Percentiles rank a stretch among this genome's conserved stretches.
Conservation (phyloP, 1,140 invertebrate species). For the Brachionus asplanchnoidis region DNA sequence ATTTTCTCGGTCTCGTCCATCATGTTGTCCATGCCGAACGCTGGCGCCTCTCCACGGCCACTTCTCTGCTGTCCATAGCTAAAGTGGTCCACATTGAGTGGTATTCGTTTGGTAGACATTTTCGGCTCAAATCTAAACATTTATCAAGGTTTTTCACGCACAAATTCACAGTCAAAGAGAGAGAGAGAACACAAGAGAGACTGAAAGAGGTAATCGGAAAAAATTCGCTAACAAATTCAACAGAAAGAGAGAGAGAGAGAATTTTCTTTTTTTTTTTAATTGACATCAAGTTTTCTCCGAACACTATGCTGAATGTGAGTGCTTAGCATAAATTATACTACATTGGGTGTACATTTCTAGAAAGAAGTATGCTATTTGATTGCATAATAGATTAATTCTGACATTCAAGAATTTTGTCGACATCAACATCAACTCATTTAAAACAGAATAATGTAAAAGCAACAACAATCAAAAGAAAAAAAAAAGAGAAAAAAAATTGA, state of each 20-base stretch:
- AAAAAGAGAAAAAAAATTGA: not conserved
- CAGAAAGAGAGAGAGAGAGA: not conserved
- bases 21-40: not conserved
- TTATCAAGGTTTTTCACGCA: no score
- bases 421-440: no score
- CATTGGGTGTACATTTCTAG: not conserved
- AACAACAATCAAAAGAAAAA: not conserved
- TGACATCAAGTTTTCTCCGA: not conserved
- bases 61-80: no score
- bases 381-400: not conserved
- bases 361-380: not conserved
- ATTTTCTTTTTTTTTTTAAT: not conserved
- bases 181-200: no score
- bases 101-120: not conserved
- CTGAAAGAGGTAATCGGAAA: no score
- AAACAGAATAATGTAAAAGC: no score
- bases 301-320: not conserved
- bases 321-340: not conserved
- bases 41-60: not conserved
- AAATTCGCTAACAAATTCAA: no score
- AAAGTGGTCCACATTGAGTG: not conserved
- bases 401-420: not conserved
- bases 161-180: no score
- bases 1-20: constrained; percentile 28
- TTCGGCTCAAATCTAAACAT: not conserved